Base-by-base conservation (phyloP, 37 sponge, comb jelly and placozoan genomes). In the Eunapius fragilis region DNA sequence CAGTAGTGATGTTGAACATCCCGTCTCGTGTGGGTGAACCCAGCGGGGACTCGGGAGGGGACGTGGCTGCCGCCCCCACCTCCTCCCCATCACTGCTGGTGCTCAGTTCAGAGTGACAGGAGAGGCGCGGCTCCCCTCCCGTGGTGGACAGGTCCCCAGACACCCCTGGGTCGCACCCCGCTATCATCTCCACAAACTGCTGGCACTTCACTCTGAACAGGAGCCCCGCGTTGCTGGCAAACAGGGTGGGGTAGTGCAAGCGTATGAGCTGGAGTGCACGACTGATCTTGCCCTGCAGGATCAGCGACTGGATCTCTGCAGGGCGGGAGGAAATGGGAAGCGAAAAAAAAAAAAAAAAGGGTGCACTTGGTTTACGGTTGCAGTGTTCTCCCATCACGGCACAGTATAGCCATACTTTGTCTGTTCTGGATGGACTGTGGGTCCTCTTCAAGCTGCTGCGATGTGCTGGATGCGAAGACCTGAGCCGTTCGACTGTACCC, bases 151-250 rank as follows among this genome's bases (percentile, higher is more conserved):
- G n/a, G 28, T 80, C 80, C 33, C 25, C 70, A 30, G 27, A 41
- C 41, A 41, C 41, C 6, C 41, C 41, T 6, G 77, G 85, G 81
- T 97, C 97, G 84, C 77, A 85, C 7, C 97, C 97, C 70, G 85
- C 80, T 17, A 99, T 87, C 90, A 94, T 92, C 83, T 99, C 99
- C 25, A 99, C 90, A 86, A 99, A 99, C 75, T 95, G 98, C 36
- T 90, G 87, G 77, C 97, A 95, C 68, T 93, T 92, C 5, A 99
- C 81, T 76, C 82, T 84, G 70, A 99, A 97, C 70, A 95, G 74
- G 26, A 99, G 91, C 79, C 88, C 93, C 26, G 79, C 68, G 69
- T 95, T 85, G 68, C 24, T 31, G 67, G 90, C 91, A 37, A 99
- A 77, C 25, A 99, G 85, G 26, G 82, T 82, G 3, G 97, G 97